A percentile compares a stretch with the other conserved stretches of the same genome.
phyloP scores from a whole-genome alignment of 2,888 invertebrate genomes.

The Aleiodes testaceus region DNA sequence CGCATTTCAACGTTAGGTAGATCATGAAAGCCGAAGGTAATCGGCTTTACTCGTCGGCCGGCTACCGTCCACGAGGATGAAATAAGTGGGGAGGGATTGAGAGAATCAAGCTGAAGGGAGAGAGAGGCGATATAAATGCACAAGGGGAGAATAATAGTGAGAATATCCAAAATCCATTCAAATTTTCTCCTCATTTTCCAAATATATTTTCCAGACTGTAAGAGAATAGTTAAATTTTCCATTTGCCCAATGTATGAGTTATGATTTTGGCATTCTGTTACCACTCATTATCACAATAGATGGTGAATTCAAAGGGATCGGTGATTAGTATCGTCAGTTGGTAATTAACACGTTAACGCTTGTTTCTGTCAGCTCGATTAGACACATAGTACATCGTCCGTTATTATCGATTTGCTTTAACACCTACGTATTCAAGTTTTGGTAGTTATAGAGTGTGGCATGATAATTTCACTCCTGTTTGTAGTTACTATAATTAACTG shows the following conservation, averaged over 20 bases:
- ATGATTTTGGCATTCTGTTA: not conserved
- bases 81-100: conserved; percentile 20
- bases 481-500: conserved; percentile 25
- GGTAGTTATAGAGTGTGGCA: conserved; percentile 26
- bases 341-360: conserved; percentile 38
- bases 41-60: conserved; percentile 42
- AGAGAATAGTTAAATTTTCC: not conserved
- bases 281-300: not conserved
- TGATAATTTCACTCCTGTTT: conserved; percentile 24
- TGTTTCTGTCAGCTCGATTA: conserved; percentile 39
- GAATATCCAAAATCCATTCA: conserved; percentile 28
- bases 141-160: not conserved
- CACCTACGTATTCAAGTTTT: conserved; percentile 32
- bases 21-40: conserved; percentile 44
- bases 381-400: conserved; percentile 27
- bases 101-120: not conserved
- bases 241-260: not conserved
- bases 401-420: conserved; percentile 34
- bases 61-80: conserved; percentile 30
- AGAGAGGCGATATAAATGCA: conserved; percentile 17
- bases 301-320: conserved; percentile 2
- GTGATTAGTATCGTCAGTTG: conserved; percentile 33
- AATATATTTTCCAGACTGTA: not conserved
- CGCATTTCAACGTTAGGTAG: conserved; percentile 40
- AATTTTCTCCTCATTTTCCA: conserved; percentile 9